These are phyloP conservation scores for Abscondita cerata DNA, from an alignment of 2,888 invertebrate species.

Conservation along the genomic window DNA sequence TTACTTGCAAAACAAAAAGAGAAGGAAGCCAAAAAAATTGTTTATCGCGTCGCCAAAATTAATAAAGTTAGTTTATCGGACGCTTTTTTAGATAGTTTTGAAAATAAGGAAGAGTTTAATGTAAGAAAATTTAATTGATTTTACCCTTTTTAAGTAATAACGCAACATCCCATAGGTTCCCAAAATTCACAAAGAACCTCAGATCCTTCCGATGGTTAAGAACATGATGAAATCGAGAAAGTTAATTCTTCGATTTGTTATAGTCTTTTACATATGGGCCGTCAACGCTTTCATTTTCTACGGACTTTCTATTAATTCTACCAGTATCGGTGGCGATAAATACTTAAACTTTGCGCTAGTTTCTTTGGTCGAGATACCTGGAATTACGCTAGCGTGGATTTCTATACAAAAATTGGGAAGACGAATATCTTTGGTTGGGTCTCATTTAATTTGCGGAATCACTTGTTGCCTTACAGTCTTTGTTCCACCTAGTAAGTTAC, in stretches of 20 bases:
- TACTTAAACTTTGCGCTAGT: conserved; percentile 72
- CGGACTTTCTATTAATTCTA: conserved; percentile 71
- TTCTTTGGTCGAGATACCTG: conserved; percentile 67
- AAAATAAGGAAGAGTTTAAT: conserved; percentile 40
- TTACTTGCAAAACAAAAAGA: conserved; percentile 64
- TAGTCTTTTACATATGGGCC: conserved; percentile 63
- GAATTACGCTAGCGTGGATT: conserved; percentile 63
- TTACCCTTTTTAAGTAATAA: neutral
- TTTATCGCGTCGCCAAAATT: conserved; percentile 64
- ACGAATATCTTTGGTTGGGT: conserved; percentile 61
- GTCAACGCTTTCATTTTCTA: conserved; percentile 74
- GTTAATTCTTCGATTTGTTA: conserved; percentile 58
- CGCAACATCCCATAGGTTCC: conserved; percentile 15
- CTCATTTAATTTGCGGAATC: conserved; percentile 62
- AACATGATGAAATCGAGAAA: conserved; percentile 59
- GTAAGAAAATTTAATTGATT: conserved; percentile 13
- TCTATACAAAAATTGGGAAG: conserved; percentile 63
- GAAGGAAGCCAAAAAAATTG: conserved; percentile 63
- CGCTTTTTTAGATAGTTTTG: conserved; percentile 58
- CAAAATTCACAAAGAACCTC: conserved; percentile 42
- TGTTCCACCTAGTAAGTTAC: conserved; percentile 58
- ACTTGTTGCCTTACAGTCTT: conserved; percentile 57
- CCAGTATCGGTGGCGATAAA: conserved; percentile 70
- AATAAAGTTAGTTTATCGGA: conserved; percentile 62
- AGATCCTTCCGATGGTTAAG: conserved; percentile 57